Base-by-base conservation (phyloP, 2,797 vertebrate species). In the Steatocranus sp. region DNA sequence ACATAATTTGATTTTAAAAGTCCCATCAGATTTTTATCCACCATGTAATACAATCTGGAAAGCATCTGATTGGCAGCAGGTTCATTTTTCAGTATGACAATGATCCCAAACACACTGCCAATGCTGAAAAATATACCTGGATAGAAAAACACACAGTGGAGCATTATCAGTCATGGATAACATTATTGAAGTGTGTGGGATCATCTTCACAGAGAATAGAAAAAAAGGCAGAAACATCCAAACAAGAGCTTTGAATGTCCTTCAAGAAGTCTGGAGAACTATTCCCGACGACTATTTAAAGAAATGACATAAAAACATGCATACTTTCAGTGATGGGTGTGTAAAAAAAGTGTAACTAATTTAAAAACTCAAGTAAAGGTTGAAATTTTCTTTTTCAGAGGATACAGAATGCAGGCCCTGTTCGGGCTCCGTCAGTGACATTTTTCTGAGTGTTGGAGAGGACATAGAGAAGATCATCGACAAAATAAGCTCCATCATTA, bases 401-500 rank as follows among this genome's bases (percentile, higher is more conserved):
- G 5, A 36, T 36, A 32, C 68, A 48, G 79, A 54, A n/a, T 6
- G 11, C 78, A 43, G 12, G 6, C 51, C 80, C 53, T 54, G 23
- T 48, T 78, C 81, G 7, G 54, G 87, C 73, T 75, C 80, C 25
- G 43, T 89, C 50, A 41, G 8, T 8, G 34, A 79, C 8, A 78
- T 70, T 11, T 46, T 94, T 7, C 20, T 68, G 18, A 86, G 84
- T 32, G 83, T 94, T 27, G 79, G 70, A n/a, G 87, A 93, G 10
- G 93, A 95, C 32, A 3, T 94, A 4, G 79, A 90, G 12, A 68
- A 73, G 32, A 89, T 95, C 3, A 30, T 76, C 15, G 78, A 89
- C 50, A 90, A 53, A 63, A 61, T 95, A 10, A 78, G 51, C 56
- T 18, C 30, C 2, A 86, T 95, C 63, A 80, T 66, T 25, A 50